phyloP scores from a whole-genome alignment of 2,888 invertebrate species.

The Cinara cedri region DNA sequence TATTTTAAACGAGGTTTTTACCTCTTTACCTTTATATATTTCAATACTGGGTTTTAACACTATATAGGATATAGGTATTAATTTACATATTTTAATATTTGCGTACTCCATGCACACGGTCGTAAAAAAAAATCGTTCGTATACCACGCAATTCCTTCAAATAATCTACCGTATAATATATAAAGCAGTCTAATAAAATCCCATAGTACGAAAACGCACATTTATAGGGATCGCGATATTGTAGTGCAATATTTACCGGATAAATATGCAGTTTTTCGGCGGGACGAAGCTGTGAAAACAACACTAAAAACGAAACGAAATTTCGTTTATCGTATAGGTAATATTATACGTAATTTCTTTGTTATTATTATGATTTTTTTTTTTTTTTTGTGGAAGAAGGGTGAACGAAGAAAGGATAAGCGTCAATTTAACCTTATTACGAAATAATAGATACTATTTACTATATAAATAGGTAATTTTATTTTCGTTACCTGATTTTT shows the following conservation, averaged over 20 bases:
- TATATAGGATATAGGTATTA: background rate
- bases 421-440: too few species aligned
- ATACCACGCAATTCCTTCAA: conserved; percentile 12
- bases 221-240: background rate
- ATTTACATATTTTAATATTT: background rate
- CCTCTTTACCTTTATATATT: conserved; percentile 17
- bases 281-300: too few species aligned
- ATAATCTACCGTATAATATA: conserved; percentile 8
- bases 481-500: conserved; percentile 50
- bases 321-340: background rate
- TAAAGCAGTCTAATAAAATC: too few species aligned
- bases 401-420: too few species aligned
- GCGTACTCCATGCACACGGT: background rate
- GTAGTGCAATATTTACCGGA: too few species aligned
- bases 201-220: background rate
- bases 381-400: too few species aligned
- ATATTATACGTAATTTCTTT: background rate
- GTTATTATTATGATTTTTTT: too few species aligned
- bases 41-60: conserved; percentile 23
- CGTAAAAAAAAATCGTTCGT: background rate
- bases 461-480: background rate
- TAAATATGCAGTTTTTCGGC: too few species aligned
- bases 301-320: background rate
- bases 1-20: background rate
- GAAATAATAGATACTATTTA: too few species aligned